Percentiles rank a stretch among this genome's conserved stretches.
These are phyloP conservation scores for Aproaerema taeniolella DNA, from an alignment of 2,888 invertebrate species.

Conservation along the genomic window DNA sequence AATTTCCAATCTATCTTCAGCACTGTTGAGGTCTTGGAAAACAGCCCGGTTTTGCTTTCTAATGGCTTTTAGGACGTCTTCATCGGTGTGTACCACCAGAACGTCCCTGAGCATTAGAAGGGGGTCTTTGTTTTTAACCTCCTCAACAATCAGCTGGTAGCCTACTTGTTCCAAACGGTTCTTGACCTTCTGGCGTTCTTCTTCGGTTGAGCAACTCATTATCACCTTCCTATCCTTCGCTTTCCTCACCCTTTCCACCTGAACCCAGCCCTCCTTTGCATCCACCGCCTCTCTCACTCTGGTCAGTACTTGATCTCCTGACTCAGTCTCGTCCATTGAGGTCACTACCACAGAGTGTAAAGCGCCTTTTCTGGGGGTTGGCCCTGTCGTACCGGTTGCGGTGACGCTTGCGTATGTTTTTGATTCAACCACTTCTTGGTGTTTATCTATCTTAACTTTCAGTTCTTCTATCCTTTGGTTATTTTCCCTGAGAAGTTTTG, in stretches of 20 bases:
- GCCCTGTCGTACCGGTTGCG: no score
- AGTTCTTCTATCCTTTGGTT: neutral
- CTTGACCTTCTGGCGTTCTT: slow-evolving; percentile 4
- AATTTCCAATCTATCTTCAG: neutral
- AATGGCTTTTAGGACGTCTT: neutral
- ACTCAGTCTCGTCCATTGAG: neutral
- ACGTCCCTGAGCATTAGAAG: slow-evolving; percentile 10
- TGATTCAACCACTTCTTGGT: no score
- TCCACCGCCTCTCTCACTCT: slow-evolving; percentile 7
- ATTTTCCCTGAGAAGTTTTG: neutral
- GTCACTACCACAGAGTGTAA: slow-evolving; percentile 3
- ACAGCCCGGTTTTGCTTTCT: neutral
- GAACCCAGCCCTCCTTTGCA: slow-evolving; percentile 11
- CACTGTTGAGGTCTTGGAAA: neutral
- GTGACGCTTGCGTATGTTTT: slow-evolving; percentile 2
- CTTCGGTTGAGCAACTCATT: slow-evolving; percentile 10
- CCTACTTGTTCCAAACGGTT: neutral
- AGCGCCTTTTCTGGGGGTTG: neutral
- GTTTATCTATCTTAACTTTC: neutral
- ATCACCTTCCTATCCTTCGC: slow-evolving; percentile 16
- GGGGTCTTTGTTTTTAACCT: slow-evolving; percentile 14
- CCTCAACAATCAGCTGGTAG: slow-evolving; percentile 4
- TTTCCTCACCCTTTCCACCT: slow-evolving; percentile 14
- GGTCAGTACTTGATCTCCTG: slow-evolving; percentile 11
- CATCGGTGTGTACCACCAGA: neutral